Evolutionary conservation across 2,888 invertebrate species (phyloP).

Genomic region (Perizoma affinitatum): DNA sequence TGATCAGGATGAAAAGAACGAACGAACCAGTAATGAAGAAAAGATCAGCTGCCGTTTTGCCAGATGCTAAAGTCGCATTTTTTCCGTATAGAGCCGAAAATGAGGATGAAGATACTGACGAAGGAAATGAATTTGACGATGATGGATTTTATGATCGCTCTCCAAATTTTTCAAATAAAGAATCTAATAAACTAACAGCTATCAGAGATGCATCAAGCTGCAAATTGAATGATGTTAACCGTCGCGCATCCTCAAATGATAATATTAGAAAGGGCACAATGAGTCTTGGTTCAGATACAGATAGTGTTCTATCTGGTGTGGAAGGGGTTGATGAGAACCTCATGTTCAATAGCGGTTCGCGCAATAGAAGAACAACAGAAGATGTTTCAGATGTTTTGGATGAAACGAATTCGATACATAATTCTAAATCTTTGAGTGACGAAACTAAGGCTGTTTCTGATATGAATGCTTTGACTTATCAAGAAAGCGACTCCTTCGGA

Average conservation of each 20-base stretch:
- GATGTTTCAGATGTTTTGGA: constrained; percentile 31
- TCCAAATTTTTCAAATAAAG: constrained; percentile 53
- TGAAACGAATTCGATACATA: constrained; percentile 37
- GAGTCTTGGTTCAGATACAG: constrained; percentile 69
- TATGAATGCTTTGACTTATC: constrained; percentile 55
- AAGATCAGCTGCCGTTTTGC: constrained; percentile 58
- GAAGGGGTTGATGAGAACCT: constrained; percentile 72
- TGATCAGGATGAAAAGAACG: constrained; percentile 73
- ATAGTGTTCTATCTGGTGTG: constrained; percentile 65
- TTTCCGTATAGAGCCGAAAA: constrained; percentile 66
- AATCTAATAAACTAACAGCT: constrained; percentile 40
- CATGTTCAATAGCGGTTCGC: constrained; percentile 61
- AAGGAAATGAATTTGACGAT: constrained; percentile 79
- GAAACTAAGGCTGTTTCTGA: constrained; percentile 44
- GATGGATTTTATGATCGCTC: constrained; percentile 76
- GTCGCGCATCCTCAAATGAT: constrained; percentile 15
- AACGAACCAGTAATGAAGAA: constrained; percentile 58
- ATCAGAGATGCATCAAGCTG: constrained; percentile 19
- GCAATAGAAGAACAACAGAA: constrained; percentile 56
- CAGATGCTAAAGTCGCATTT: constrained; percentile 67
- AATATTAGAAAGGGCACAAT: constrained; percentile 40
- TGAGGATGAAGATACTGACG: constrained; percentile 75
- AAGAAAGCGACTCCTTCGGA: constrained; percentile 68
- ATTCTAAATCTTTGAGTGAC: constrained; percentile 43
- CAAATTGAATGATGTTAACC: constrained; percentile 23